Conservation (phyloP, 1,140 invertebrate species). For the Grapholita molesta region DNA sequence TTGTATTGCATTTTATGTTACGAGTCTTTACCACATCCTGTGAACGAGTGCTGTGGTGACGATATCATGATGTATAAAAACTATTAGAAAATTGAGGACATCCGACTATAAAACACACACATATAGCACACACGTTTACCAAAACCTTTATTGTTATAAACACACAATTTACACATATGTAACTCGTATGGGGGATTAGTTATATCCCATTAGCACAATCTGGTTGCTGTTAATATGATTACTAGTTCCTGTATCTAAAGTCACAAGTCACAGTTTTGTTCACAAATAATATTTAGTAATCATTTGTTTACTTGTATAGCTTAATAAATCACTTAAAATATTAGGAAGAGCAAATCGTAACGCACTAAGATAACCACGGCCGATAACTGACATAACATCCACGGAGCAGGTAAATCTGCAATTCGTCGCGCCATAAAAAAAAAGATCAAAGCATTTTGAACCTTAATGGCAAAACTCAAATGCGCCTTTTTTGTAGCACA, state of each 20-base stretch:
- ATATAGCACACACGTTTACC: background rate
- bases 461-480: slow-evolving; percentile 13
- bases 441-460: slow-evolving; percentile 24
- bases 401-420: slow-evolving; percentile 49
- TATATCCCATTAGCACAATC: background rate
- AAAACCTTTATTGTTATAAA: background rate
- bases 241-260: background rate
- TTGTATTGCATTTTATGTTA: slow-evolving; percentile 26
- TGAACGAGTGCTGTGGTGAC: slow-evolving; percentile 26
- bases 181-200: background rate
- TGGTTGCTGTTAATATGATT: background rate
- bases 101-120: slow-evolving; percentile 5
- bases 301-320: background rate
- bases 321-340: slow-evolving; percentile 4
- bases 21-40: slow-evolving; percentile 30
- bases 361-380: background rate
- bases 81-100: background rate
- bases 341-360: background rate
- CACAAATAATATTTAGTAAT: background rate
- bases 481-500: slow-evolving; percentile 6
- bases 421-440: slow-evolving; percentile 29
- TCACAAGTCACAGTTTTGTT: background rate
- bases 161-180: background rate
- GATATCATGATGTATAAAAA: slow-evolving; percentile 7
- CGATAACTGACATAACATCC: slow-evolving; percentile 12